Evolutionary conservation across 2,888 invertebrate species (phyloP).

Genomic region (Psylliodes chrysocephalus): DNA sequence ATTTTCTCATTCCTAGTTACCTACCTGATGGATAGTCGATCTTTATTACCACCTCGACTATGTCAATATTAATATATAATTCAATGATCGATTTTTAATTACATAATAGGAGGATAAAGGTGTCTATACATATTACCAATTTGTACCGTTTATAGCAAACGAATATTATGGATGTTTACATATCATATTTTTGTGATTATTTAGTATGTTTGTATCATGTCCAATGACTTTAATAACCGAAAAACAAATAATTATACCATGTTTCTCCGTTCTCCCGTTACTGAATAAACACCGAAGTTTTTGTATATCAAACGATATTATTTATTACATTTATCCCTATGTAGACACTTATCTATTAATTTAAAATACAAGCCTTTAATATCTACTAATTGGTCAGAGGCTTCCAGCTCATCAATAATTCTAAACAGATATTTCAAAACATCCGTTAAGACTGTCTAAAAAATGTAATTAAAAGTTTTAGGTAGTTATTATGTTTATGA

Average conservation of each 20-base stretch:
- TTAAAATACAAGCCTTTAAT: no score
- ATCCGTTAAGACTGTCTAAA: no score
- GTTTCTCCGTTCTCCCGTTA: background rate
- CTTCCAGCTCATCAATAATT: no score
- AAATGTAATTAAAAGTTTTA: no score
- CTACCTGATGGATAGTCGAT: no score
- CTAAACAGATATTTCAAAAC: no score
- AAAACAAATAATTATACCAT: background rate
- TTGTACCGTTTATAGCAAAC: background rate
- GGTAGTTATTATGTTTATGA: no score
- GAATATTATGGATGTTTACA: background rate
- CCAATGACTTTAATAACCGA: background rate
- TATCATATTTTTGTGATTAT: conserved; percentile 4
- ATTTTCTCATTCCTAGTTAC: no score
- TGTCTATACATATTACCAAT: conserved; percentile 6
- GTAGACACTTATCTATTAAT: no score
- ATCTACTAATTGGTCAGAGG: no score
- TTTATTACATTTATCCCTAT: no score
- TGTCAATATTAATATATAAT: conserved; percentile 18
- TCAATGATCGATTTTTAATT: conserved; percentile 27
- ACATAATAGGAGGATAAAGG: conserved; percentile 13
- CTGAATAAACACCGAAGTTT: background rate
- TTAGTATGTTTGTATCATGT: conserved; percentile 1
- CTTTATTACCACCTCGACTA: no score
- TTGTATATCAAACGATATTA: background rate